Conservation (phyloP, 1,140 invertebrate genomes). For the Mycetomoellerius zeteki region DNA sequence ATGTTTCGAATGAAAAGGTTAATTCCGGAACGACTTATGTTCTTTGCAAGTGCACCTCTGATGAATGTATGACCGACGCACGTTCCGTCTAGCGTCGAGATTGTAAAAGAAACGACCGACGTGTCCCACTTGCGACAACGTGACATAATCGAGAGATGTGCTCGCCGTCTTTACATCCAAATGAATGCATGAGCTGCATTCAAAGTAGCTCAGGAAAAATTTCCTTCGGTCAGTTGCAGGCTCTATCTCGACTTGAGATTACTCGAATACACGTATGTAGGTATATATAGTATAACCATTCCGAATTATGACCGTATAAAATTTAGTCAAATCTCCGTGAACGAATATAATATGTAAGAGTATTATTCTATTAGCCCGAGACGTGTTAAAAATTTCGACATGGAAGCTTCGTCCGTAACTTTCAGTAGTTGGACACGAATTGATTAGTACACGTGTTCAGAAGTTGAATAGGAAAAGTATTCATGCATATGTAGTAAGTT, state of each 20-base stretch:
- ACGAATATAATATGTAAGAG: background rate
- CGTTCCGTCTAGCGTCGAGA: constrained; percentile 25
- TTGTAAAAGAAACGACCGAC: constrained; percentile 29
- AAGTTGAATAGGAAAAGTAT: background rate
- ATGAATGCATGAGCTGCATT: constrained; percentile 56
- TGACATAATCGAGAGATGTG: constrained; percentile 67
- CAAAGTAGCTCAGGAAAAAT: constrained; percentile 33
- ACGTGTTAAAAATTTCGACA: constrained; percentile 9
- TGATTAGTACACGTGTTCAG: background rate
- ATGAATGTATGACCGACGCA: background rate
- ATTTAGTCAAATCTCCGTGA: background rate
- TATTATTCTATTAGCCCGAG: constrained; percentile 21
- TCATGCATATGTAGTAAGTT: constrained; percentile 5
- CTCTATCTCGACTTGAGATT: background rate
- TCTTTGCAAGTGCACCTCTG: background rate
- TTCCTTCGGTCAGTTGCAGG: background rate
- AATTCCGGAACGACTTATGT: constrained; percentile 45
- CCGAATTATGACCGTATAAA: background rate
- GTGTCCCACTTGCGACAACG: constrained; percentile 67
- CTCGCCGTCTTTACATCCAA: constrained; percentile 25
- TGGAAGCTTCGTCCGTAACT: background rate
- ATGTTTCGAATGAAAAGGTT: background rate
- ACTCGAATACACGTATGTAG: background rate
- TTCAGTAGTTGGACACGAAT: background rate
- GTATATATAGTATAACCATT: background rate